Evolutionary conservation across 1,140 invertebrate genomes (phyloP).

Genomic region (Euura saliciscinereae): DNA sequence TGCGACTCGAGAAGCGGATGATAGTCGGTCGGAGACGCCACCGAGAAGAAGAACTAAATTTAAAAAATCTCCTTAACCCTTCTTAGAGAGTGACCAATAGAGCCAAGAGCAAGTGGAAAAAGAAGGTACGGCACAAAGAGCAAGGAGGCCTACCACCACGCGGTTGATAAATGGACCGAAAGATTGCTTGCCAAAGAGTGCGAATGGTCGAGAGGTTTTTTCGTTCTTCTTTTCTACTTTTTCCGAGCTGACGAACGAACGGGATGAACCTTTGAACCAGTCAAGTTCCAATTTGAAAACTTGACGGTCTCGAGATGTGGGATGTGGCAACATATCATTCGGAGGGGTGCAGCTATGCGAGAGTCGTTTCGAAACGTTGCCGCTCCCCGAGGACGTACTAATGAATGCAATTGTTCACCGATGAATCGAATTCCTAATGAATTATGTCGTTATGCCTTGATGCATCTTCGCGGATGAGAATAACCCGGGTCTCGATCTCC

Average conservation of each 20-base stretch:
- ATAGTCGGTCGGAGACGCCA: background rate
- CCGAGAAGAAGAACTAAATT: background rate
- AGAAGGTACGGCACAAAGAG: background rate
- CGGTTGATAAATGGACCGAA: slow-evolving; percentile 52
- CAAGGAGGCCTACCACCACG: slow-evolving; percentile 7
- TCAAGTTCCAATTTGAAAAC: slow-evolving; percentile 17
- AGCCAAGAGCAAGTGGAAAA: background rate
- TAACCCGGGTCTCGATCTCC: background rate
- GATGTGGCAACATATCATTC: too few relatives aligned
- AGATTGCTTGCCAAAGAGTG: slow-evolving; percentile 51
- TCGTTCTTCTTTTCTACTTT: background rate
- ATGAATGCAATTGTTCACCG: slow-evolving; percentile 52
- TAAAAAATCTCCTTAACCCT: too few relatives aligned
- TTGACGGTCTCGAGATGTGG: background rate
- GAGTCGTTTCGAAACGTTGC: too few relatives aligned
- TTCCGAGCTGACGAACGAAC: slow-evolving; percentile 19
- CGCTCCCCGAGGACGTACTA: slow-evolving; percentile 25
- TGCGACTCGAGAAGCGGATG: background rate
- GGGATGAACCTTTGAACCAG: slow-evolving; percentile 31
- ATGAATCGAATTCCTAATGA: slow-evolving; percentile 56
- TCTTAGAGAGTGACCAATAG: background rate
- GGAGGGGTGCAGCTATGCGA: too few relatives aligned
- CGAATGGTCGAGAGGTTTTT: slow-evolving; percentile 40
- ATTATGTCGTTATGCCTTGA: slow-evolving; percentile 44
- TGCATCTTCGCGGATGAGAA: background rate